Evolutionary conservation across 2,113 vertebrate species (phyloP).

Genomic region (Sinocyclocheilus anophthalmus): DNA sequence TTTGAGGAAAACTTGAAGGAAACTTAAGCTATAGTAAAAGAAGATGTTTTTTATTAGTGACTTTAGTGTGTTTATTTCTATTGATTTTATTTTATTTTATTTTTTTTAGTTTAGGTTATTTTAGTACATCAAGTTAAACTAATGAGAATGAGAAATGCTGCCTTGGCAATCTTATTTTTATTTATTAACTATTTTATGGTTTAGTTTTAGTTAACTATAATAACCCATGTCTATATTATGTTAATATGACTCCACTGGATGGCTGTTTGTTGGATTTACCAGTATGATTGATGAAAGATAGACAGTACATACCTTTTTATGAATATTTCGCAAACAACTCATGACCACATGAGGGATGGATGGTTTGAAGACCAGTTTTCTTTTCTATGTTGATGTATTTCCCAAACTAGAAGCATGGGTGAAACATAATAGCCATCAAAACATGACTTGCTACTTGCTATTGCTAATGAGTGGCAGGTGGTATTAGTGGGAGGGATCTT

Average conservation of each 20-base stretch:
- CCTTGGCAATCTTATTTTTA: too few relatives aligned
- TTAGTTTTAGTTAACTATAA: background rate
- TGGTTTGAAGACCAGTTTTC: background rate
- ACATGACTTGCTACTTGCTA: background rate
- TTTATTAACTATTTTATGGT: background rate
- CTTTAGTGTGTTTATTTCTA: background rate
- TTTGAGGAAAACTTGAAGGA: background rate
- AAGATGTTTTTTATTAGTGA: background rate
- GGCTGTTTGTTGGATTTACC: background rate
- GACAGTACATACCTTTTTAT: background rate
- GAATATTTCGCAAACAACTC: background rate
- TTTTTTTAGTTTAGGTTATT: background rate
- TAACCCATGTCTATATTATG: background rate
- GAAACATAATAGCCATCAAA: background rate
- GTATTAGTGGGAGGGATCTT: background rate
- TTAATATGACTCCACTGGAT: background rate
- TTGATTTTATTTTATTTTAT: background rate
- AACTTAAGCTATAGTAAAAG: background rate
- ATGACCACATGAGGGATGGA: background rate
- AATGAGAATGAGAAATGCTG: background rate
- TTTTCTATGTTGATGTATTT: background rate
- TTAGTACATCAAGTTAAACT: background rate
- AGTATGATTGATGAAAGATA: background rate
- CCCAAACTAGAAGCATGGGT: background rate
- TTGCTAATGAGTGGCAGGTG: conserved; percentile 2